Base-by-base conservation (phyloP, 2,888 invertebrate species). In the Synanthedon andrenaeformis region DNA sequence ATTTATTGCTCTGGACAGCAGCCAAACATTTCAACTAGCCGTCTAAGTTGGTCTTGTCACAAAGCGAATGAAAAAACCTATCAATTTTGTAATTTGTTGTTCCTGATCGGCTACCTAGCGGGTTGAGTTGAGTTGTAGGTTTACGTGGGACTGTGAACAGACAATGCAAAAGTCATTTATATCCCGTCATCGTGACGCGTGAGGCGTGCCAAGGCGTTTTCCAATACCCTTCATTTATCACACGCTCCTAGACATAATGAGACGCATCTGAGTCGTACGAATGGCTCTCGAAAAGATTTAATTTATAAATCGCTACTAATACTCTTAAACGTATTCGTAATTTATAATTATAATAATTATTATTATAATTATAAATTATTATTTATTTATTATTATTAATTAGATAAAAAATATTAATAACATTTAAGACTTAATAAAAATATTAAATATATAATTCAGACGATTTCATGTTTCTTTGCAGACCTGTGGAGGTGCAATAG, bases 121-220 rank as follows among this genome's bases (percentile, higher is more conserved):
- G 19, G 49, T 49, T 72, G 77, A 49, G 49, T 49, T 72, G 77
- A 76, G 72, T 77, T 78, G 79, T 76, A 76, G 76, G 77, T 76
- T 79, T 76, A 82, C 81, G 84, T 82, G 82, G 35, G 35, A 35
- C 35, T 35, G 35, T 70, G 76, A 79, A 82, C 79, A 80, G 82
- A 84, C 80, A 77, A 81, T 83, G 81, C 82, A 82, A 82, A 83
- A 78, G 77, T 79, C 82, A 85, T 86, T 85, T 85, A 85, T 84
- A 80, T 77, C 76, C 79, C 74, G 82, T 82, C 84, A 80, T 69
- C 65, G 70, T 78, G 82, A 81, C 81, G 76, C 72, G 75, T 71
- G 74, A 75, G 76, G 80, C 81, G 81, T 79, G 80, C 80, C 76
- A 77, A 81, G 79, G 76, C 81, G 76, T 79, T 81, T 83, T 79